Conservation (phyloP, 2,888 invertebrate genomes). For the Opisthograptis luteolata region DNA sequence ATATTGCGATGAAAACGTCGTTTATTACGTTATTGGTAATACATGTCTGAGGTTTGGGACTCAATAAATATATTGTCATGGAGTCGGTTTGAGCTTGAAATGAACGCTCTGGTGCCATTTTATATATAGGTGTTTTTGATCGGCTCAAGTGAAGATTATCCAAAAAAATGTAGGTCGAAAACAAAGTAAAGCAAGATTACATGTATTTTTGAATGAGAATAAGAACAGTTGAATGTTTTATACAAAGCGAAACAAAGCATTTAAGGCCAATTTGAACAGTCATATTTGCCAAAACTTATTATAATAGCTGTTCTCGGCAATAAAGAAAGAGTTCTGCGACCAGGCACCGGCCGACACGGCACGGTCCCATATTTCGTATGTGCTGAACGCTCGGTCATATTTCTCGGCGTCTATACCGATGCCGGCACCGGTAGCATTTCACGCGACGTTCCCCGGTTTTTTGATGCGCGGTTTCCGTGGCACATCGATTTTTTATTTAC, state of each 20-base stretch:
- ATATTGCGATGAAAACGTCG: constrained; percentile 20
- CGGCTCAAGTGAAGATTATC: too few relatives aligned
- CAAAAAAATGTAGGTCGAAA: too few relatives aligned
- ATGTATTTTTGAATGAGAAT: too few relatives aligned
- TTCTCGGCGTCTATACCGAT: constrained; percentile 68
- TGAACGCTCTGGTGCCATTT: too few relatives aligned
- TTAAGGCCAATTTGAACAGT: constrained; percentile 15
- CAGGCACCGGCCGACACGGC: constrained; percentile 62
- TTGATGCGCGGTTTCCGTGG: constrained; percentile 75
- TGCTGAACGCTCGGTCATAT: constrained; percentile 67
- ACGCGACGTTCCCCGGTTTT: constrained; percentile 75
- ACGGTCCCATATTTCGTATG: constrained; percentile 65
- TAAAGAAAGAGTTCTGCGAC: constrained; percentile 18
- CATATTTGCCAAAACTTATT: constrained; percentile 21
- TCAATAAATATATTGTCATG: background rate
- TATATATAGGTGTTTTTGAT: too few relatives aligned
- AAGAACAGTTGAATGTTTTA: too few relatives aligned
- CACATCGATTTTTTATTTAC: constrained; percentile 75
- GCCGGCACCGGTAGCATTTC: constrained; percentile 71
- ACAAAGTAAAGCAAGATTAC: background rate
- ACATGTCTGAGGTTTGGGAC: constrained; percentile 14
- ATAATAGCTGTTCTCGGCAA: constrained; percentile 26
- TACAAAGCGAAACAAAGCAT: constrained; percentile 1
- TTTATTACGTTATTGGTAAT: constrained; percentile 21
- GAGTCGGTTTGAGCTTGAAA: too few relatives aligned